Base-by-base conservation (phyloP, 2,888 invertebrate species). In the Drosophila greeni region DNA sequence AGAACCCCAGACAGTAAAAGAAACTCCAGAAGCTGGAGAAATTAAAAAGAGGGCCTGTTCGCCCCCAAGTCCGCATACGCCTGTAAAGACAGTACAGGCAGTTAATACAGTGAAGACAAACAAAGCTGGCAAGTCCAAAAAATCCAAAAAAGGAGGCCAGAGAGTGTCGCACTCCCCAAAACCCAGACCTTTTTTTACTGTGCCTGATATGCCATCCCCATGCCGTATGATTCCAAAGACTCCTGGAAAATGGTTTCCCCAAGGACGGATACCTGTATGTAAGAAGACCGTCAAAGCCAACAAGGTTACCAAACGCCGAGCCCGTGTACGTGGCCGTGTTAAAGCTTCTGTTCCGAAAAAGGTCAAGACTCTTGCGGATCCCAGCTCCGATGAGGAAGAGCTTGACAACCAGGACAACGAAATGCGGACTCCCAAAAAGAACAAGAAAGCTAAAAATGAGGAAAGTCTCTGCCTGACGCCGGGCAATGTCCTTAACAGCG, bases 331-430 rank as follows among this genome's bases (percentile, higher is more conserved):
- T 18, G 11, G 11, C 4, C 18, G 20, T 20, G 20, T n/a, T n/a
- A n/a, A n/a, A n/a, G n/a, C n/a, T n/a, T n/a, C n/a, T n/a, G n/a
- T n/a, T n/a, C n/a, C n/a, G 7, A 12, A 20, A 3, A 14, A 14
- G 14, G 3, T 23, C 7, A 40, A 23, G 14, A 23, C 20, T 2
- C 20, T 14, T 0, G 39, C 14, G 4, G 39, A 14, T 12, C 3
- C 20, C 2, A 40, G n/a, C 23, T 24, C 23, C 5, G 23, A 24
- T 5, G 23, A 40, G 0, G 40, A 40, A 0, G 23, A 5, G 0
- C n/a, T 20, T 3, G 7, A 14, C 0, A 4, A 20, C 2, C 6
- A 5, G 0, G 9, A 2, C 2, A 1, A 11, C 2, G 20, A 23
- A 4, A 0, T n/a, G n/a, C n/a, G n/a, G n/a, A n/a, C n/a, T n/a